Evolutionary conservation across 1,140 invertebrate species (phyloP).

Genomic region (Diabrotica virgifera): DNA sequence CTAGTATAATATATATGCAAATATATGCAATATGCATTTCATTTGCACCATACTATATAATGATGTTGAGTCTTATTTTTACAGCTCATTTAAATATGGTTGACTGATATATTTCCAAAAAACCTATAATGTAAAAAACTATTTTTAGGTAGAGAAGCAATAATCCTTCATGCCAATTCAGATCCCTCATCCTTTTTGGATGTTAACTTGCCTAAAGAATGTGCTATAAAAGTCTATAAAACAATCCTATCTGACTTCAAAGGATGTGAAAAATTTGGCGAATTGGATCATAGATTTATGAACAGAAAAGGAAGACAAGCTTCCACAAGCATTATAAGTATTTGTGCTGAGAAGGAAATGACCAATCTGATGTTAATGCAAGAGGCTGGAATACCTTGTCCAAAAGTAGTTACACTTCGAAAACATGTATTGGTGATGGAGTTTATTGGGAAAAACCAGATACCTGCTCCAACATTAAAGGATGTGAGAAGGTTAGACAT

Average conservation of each 20-base stretch:
- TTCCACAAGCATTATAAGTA: constrained; percentile 77
- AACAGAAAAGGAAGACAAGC: constrained; percentile 76
- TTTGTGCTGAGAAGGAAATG: constrained; percentile 82
- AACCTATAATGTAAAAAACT: neutral
- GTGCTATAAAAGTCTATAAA: constrained; percentile 74
- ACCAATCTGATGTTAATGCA: constrained; percentile 74
- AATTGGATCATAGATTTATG: constrained; percentile 78
- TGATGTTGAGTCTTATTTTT: neutral
- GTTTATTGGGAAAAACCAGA: constrained; percentile 77
- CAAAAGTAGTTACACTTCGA: constrained; percentile 73
- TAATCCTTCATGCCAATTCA: constrained; percentile 72
- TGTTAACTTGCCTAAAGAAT: constrained; percentile 57
- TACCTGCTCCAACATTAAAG: constrained; percentile 80
- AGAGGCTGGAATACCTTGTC: constrained; percentile 72
- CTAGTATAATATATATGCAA: too few species aligned
- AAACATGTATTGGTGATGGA: constrained; percentile 87
- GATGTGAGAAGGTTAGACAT: constrained; percentile 61
- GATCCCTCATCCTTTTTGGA: constrained; percentile 52
- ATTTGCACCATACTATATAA: neutral
- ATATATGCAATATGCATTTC: neutral
- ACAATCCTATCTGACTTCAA: constrained; percentile 58
- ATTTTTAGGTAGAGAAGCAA: constrained; percentile 81
- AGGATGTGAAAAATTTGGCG: constrained; percentile 81
- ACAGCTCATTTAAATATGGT: neutral
- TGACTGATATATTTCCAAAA: neutral